Evolutionary conservation across 1,140 invertebrate genomes (phyloP).

Genomic region (Zaprionus inermis): DNA sequence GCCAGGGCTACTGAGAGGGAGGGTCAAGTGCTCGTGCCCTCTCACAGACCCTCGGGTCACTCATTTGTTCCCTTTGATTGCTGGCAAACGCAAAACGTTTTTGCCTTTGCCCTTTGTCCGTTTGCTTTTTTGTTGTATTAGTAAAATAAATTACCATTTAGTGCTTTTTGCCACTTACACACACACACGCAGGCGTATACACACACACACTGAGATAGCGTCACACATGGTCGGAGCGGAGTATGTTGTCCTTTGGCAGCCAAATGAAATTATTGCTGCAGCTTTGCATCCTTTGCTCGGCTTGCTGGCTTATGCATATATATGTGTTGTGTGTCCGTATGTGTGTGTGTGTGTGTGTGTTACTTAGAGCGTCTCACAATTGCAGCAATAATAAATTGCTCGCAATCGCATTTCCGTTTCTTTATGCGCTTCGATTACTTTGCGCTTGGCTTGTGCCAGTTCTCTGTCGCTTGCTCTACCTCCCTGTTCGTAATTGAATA

Average conservation of each 20-base stretch:
- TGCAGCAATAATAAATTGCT: slow-evolving; percentile 81
- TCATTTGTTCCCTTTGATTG: slow-evolving; percentile 82
- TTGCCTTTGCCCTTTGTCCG: slow-evolving; percentile 50
- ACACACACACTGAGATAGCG: slow-evolving; percentile 19
- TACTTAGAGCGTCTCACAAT: slow-evolving; percentile 45
- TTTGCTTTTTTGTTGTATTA: slow-evolving; percentile 77
- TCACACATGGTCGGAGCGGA: slow-evolving; percentile 69
- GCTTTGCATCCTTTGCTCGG: slow-evolving; percentile 73
- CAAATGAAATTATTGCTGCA: slow-evolving; percentile 81
- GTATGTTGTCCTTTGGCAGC: slow-evolving; percentile 75
- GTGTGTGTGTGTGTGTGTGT: slow-evolving; percentile 2
- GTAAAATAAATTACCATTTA: slow-evolving; percentile 83
- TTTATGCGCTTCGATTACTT: slow-evolving; percentile 82
- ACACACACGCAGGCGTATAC: not conserved
- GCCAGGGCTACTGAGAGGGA: too few relatives aligned
- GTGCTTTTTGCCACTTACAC: slow-evolving; percentile 77
- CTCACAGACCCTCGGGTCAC: slow-evolving; percentile 64
- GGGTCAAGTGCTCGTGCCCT: slow-evolving; percentile 68
- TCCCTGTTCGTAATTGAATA: slow-evolving; percentile 72
- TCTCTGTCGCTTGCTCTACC: not conserved
- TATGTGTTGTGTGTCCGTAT: slow-evolving; percentile 6
- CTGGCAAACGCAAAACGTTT: slow-evolving; percentile 66
- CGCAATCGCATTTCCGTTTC: slow-evolving; percentile 81
- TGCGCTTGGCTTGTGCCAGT: slow-evolving; percentile 75
- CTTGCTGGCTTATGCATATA: slow-evolving; percentile 64